Conservation (phyloP, 1,140 invertebrate genomes). For the Heliconius nattereri region DNA sequence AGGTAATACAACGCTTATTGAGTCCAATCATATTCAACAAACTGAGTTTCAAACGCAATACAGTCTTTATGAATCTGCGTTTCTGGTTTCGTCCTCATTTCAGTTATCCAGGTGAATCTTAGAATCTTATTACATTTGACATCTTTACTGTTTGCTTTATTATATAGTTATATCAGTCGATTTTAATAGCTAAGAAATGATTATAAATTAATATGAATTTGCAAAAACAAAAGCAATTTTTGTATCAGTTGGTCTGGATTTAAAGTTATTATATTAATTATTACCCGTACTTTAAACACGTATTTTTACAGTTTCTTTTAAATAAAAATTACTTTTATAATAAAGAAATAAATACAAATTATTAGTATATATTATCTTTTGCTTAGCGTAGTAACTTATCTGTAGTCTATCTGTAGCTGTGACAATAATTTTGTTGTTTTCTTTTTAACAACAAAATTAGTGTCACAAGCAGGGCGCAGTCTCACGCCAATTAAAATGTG, state of each 20-base stretch:
- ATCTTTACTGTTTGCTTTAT: background rate
- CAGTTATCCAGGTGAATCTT: conserved; percentile 18
- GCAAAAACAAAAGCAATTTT: too few species aligned
- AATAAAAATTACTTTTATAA: too few species aligned
- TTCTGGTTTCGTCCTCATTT: conserved; percentile 31
- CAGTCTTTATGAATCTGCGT: conserved; percentile 30
- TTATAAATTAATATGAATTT: too few species aligned
- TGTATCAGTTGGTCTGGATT: too few species aligned
- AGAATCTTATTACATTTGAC: conserved; percentile 17
- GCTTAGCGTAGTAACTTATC: background rate
- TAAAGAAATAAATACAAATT: too few species aligned
- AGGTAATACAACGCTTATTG: conserved; percentile 26
- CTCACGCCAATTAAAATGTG: conserved; percentile 9
- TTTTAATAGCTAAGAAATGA: background rate
- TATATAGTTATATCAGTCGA: background rate
- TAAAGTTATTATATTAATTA: too few species aligned
- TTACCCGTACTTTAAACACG: background rate
- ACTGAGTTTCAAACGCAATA: conserved; percentile 27
- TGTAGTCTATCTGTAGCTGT: background rate
- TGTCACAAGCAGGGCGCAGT: conserved; percentile 3
- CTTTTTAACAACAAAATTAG: background rate
- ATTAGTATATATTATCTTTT: background rate
- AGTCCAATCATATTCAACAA: conserved; percentile 34
- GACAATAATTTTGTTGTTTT: conserved; percentile 2
- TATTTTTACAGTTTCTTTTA: too few species aligned